phyloP scores from a whole-genome alignment of 30 jellyfish, hydroid and myxozoan species.

The Chironex yamaguchii region DNA sequence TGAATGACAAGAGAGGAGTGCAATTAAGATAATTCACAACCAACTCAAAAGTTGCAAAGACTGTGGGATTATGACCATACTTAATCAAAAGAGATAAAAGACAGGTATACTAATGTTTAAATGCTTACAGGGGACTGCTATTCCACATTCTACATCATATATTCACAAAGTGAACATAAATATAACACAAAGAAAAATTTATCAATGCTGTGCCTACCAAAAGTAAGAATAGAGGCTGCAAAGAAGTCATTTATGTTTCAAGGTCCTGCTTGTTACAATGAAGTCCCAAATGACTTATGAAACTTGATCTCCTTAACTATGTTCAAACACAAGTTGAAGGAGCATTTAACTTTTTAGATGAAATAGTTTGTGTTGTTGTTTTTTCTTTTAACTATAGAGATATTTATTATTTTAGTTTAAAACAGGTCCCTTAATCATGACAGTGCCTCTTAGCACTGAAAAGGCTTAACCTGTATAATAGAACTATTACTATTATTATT shows the following conservation, averaged over 20 bases:
- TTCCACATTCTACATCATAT: background rate
- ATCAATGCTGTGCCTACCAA: constrained; percentile 34
- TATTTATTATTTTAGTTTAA: too few relatives aligned
- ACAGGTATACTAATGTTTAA: background rate
- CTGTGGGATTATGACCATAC: constrained; percentile 6
- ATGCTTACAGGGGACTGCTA: background rate
- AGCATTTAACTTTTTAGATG: too few relatives aligned
- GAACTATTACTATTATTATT: too few relatives aligned
- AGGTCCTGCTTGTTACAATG: constrained; percentile 37
- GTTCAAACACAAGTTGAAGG: too few relatives aligned
- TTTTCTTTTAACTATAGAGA: too few relatives aligned
- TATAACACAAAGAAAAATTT: constrained; percentile 15
- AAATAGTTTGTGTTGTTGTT: too few relatives aligned
- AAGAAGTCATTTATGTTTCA: constrained; percentile 9
- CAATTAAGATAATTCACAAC: background rate
- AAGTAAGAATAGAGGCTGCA: constrained; percentile 28
- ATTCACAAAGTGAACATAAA: background rate
- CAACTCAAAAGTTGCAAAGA: background rate
- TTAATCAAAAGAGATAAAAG: background rate
- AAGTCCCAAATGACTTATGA: constrained; percentile 23
- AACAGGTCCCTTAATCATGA: too few relatives aligned
- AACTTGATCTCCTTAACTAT: too few relatives aligned
- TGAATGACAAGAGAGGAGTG: constrained; percentile 2
- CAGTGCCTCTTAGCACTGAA: too few relatives aligned
- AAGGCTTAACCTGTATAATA: too few relatives aligned